phyloP scores from a whole-genome alignment of 1,140 invertebrate species.

The Leptopilina clavipes region DNA sequence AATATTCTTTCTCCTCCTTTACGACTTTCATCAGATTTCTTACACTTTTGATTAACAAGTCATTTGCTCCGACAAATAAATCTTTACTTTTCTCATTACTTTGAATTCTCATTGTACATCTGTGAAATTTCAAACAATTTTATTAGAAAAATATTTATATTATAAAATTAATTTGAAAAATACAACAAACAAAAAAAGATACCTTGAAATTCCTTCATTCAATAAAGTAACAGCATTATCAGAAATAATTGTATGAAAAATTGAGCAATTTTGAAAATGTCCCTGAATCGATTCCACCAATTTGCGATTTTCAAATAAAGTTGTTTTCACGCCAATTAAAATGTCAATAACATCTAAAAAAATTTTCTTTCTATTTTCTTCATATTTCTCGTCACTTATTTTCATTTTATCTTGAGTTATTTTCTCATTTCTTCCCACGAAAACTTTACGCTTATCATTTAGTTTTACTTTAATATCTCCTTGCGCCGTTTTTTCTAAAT shows the following conservation, averaged over 20 bases:
- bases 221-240: not conserved
- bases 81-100: not conserved
- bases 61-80: constrained; percentile 8
- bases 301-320: constrained; percentile 13
- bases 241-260: not conserved
- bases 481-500: not conserved
- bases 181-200: not conserved
- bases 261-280: not conserved
- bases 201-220: constrained; percentile 9
- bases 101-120: constrained; percentile 43
- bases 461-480: not conserved
- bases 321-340: not conserved
- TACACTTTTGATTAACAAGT: constrained; percentile 14
- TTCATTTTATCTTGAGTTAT: not conserved
- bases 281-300: not conserved
- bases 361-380: not conserved
- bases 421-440: too few species aligned
- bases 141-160: not conserved
- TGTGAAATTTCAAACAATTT: not conserved
- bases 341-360: not conserved
- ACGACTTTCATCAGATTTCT: constrained; percentile 20
- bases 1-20: constrained; percentile 13
- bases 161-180: too few species aligned
- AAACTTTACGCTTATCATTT: not conserved
- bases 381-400: not conserved